A percentile compares a stretch with the other conserved stretches of the same genome.
phyloP scores from a whole-genome alignment of 2,113 vertebrate genomes.

The Morone saxatilis region DNA sequence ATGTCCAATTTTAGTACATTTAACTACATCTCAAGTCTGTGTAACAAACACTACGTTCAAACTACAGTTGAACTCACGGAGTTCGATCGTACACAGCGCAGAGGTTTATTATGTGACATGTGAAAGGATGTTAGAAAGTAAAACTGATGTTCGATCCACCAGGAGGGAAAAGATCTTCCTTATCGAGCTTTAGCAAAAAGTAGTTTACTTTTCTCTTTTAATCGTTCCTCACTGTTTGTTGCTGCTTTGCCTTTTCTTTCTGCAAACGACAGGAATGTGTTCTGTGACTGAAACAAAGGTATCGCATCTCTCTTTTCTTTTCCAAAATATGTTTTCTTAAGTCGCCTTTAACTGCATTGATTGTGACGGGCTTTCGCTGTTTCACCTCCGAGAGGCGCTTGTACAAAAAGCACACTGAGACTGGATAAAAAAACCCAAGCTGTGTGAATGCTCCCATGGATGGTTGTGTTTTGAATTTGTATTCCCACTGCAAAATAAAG shows the following conservation, averaged over 20 bases:
- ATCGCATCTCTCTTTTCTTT: conserved; percentile 17
- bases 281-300: conserved; percentile 2
- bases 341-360: conserved; percentile 74
- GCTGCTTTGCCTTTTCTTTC: conserved; percentile 49
- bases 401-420: conserved; percentile 75
- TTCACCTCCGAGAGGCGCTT: conserved; percentile 66
- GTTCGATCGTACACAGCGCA: no score
- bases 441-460: conserved; percentile 78
- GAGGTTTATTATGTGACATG: neutral
- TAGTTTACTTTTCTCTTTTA: conserved; percentile 11
- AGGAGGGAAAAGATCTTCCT: neutral
- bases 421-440: conserved; percentile 5
- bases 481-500: conserved; percentile 81
- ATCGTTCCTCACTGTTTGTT: conserved; percentile 1
- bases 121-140: neutral
- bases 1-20: no score
- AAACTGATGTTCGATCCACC: neutral
- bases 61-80: neutral
- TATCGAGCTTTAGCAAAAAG: conserved; percentile 13
- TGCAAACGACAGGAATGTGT: conserved; percentile 45
- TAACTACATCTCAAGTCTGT: no score
- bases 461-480: conserved; percentile 75
- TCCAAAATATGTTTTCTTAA: conserved; percentile 51
- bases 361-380: conserved; percentile 72
- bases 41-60: no score